A percentile compares a stretch with the other conserved stretches of the same genome.
These are phyloP conservation scores for crab-eating macaque (Macaca fascicularis) DNA, from an alignment of 2,113 vertebrate species.

Conservation along the genomic window DNA sequence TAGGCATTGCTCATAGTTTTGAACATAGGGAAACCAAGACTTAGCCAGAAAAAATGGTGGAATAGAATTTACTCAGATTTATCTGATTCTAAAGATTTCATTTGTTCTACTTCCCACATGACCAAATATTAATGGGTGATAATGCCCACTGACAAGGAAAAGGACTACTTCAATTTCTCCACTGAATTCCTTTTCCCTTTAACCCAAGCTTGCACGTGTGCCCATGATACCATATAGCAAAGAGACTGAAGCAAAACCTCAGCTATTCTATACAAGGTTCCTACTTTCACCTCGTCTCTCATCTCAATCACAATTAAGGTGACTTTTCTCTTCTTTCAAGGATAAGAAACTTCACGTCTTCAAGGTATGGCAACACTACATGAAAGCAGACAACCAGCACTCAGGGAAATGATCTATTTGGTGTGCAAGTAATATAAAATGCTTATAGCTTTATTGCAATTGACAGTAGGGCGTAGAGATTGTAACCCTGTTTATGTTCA, in stretches of 20 bases:
- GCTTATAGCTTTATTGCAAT: background rate
- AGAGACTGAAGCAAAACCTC: background rate
- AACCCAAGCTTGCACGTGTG: background rate
- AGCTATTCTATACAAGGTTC: fast-evolving
- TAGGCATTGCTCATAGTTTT: background rate
- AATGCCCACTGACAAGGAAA: background rate
- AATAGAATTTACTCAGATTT: background rate
- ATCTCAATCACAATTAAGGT: background rate
- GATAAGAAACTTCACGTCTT: background rate
- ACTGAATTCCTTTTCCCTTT: background rate
- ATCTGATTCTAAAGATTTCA: background rate
- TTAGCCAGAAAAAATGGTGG: background rate
- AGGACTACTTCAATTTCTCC: background rate
- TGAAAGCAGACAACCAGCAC: background rate
- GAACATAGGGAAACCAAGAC: background rate
- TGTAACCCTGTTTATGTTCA: background rate
- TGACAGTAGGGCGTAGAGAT: fast-evolving
- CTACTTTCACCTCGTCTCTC: fast-evolving
- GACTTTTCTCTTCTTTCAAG: background rate
- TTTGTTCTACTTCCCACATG: background rate
- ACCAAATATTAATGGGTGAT: background rate
- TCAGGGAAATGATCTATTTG: background rate
- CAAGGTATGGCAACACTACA: background rate
- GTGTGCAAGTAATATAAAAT: background rate
- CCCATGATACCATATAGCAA: background rate